phyloP scores from a whole-genome alignment of 2,888 invertebrate species.

The Cristatella mucedo region DNA sequence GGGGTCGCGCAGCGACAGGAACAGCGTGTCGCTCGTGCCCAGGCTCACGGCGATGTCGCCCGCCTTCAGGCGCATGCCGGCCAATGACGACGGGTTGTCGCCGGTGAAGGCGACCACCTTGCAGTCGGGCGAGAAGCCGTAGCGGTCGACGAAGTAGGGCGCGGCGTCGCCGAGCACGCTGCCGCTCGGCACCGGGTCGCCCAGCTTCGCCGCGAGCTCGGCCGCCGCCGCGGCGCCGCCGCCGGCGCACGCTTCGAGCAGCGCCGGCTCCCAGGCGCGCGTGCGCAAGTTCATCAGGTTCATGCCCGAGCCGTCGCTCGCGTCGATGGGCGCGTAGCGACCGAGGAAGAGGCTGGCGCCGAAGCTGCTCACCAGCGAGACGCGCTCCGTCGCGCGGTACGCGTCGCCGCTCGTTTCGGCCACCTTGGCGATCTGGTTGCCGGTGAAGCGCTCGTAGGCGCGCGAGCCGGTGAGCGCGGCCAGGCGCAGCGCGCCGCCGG shows the following conservation, averaged over 20 bases:
- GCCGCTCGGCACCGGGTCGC: slow-evolving; percentile 54
- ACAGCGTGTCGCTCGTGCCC: slow-evolving; percentile 79
- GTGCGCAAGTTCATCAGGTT: slow-evolving; percentile 69
- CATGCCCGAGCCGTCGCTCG: slow-evolving; percentile 86
- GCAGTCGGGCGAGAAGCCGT: slow-evolving; percentile 65
- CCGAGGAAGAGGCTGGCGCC: slow-evolving; percentile 72
- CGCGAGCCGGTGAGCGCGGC: slow-evolving; percentile 66
- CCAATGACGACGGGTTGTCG: slow-evolving; percentile 60
- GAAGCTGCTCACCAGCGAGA: slow-evolving; percentile 85
- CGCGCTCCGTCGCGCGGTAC: slow-evolving; percentile 62
- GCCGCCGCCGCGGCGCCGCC: slow-evolving; percentile 25
- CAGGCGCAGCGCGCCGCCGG: slow-evolving; percentile 63
- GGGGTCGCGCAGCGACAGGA: slow-evolving; percentile 54
- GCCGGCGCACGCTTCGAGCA: slow-evolving; percentile 48
- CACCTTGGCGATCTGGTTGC: slow-evolving; percentile 79
- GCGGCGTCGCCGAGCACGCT: slow-evolving; percentile 53
- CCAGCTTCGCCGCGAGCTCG: slow-evolving; percentile 56
- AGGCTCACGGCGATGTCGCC: slow-evolving; percentile 58
- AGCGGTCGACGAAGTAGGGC: slow-evolving; percentile 65
- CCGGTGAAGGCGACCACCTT: slow-evolving; percentile 76
- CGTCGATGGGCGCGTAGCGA: slow-evolving; percentile 72
- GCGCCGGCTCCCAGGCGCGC: slow-evolving; percentile 58
- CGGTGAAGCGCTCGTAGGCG: slow-evolving; percentile 80
- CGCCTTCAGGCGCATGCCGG: slow-evolving; percentile 59
- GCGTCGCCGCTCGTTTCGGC: slow-evolving; percentile 51